Evolutionary conservation across 2,888 invertebrate species (phyloP).

Genomic region (Embidobia sp.): DNA sequence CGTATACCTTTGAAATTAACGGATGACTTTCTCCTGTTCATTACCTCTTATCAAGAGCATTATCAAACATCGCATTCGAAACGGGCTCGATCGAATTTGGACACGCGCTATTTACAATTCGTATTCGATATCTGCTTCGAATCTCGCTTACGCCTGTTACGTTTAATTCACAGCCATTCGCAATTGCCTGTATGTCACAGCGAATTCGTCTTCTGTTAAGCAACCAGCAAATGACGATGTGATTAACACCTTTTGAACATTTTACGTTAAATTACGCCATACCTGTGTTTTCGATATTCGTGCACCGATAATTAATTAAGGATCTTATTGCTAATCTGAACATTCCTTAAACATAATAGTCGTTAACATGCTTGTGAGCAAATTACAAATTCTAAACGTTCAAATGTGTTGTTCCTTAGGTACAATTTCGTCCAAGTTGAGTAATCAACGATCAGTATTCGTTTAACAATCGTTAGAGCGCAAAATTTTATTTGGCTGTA

Average conservation of each 20-base stretch:
- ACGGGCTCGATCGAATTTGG: slow-evolving; percentile 39
- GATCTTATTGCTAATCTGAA: not conserved
- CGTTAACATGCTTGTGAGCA: too few relatives aligned
- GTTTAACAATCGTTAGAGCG: not conserved
- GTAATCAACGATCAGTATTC: too few relatives aligned
- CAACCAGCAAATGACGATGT: too few relatives aligned
- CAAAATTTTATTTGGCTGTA: slow-evolving; percentile 5
- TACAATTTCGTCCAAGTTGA: too few relatives aligned
- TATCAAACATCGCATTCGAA: slow-evolving; percentile 21
- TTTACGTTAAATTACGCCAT: slow-evolving; percentile 29
- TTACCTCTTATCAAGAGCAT: slow-evolving; percentile 32
- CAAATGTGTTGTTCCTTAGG: too few relatives aligned
- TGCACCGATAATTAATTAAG: slow-evolving; percentile 1
- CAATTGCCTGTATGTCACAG: slow-evolving; percentile 44
- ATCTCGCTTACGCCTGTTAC: slow-evolving; percentile 32
- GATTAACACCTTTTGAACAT: slow-evolving; percentile 18
- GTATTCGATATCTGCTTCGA: slow-evolving; percentile 29
- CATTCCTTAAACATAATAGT: slow-evolving; percentile 3
- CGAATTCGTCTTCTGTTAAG: slow-evolving; percentile 29
- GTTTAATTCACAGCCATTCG: slow-evolving; percentile 67
- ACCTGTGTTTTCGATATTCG: slow-evolving; percentile 1
- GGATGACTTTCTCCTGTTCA: slow-evolving; percentile 16
- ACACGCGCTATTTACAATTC: slow-evolving; percentile 51
- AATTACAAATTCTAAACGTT: too few relatives aligned
- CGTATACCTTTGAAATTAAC: slow-evolving; percentile 11